phyloP scores from a whole-genome alignment of 2,113 vertebrate genomes.

The Mastomys coucha region DNA sequence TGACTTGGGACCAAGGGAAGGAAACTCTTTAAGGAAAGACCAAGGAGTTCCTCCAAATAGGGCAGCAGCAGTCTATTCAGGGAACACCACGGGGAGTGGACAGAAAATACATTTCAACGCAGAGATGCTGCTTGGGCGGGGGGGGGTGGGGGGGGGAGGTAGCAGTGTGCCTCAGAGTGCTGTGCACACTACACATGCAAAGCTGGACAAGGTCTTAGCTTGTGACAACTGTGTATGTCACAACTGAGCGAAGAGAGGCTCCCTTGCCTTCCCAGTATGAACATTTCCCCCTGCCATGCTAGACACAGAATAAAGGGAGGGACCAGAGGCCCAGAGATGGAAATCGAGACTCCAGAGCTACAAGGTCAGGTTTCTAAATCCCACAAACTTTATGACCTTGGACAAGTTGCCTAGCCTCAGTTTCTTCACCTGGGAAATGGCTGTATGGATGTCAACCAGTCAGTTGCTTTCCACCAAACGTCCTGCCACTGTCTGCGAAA shows the following conservation, averaged over 20 bases:
- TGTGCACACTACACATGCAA: background rate
- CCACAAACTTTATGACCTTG: background rate
- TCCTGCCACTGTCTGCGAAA: background rate
- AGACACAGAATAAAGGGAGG: background rate
- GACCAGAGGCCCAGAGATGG: fast-evolving
- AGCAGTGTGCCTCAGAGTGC: too few species aligned
- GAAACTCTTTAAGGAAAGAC: background rate
- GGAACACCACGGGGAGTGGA: background rate
- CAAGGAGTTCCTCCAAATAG: background rate
- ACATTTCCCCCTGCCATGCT: background rate
- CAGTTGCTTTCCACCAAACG: background rate
- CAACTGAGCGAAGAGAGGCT: background rate
- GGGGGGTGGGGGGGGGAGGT: too few species aligned
- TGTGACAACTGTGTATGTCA: background rate
- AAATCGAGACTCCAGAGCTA: background rate
- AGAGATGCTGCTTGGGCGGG: background rate
- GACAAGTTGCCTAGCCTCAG: background rate
- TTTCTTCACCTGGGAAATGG: background rate
- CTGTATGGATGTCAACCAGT: background rate
- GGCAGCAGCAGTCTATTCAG: background rate
- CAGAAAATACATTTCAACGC: background rate
- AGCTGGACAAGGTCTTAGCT: background rate
- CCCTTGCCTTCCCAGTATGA: background rate
- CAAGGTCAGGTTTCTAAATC: background rate
- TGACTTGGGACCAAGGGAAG: background rate